Conservation (phyloP, 2,113 vertebrate species). For the Campylomormyrus numenius region DNA sequence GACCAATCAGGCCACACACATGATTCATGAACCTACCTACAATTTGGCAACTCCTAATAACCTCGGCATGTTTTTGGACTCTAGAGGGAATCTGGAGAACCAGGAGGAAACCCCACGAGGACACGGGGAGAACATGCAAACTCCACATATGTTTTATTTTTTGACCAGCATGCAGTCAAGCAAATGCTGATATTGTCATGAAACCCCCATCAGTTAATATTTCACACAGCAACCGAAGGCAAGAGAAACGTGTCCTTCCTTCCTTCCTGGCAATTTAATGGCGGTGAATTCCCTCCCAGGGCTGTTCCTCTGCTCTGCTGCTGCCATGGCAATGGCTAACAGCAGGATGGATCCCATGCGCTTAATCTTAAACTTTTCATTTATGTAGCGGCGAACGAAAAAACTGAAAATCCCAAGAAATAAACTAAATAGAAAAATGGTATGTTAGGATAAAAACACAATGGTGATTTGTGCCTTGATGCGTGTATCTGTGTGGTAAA, state of each 20-base stretch:
- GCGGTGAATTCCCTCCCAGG: not conserved
- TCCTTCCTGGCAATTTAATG: constrained; percentile 24
- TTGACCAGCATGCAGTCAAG: not conserved
- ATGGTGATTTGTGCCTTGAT: not conserved
- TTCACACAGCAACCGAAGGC: not conserved
- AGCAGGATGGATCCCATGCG: not conserved
- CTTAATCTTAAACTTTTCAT: not conserved
- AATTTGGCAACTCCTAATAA: not conserved
- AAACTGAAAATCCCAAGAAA: not conserved
- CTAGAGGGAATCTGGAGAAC: not conserved
- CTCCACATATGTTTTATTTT: not conserved
- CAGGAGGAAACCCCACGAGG: not conserved
- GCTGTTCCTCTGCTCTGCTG: not conserved
- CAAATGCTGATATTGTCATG: not conserved
- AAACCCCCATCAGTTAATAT: constrained; percentile 18
- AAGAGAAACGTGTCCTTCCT: constrained; percentile 9
- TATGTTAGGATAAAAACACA: not conserved
- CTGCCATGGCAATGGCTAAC: constrained; percentile 5
- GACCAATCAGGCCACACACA: not conserved
- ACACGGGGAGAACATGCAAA: not conserved
- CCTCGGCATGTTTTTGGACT: not conserved
- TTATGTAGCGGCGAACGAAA: not conserved
- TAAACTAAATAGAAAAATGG: not conserved
- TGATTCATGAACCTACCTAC: not conserved
- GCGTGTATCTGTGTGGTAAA: not conserved